Evolutionary conservation across 2,113 vertebrate genomes (phyloP).

Genomic region (Corapipo altera): DNA sequence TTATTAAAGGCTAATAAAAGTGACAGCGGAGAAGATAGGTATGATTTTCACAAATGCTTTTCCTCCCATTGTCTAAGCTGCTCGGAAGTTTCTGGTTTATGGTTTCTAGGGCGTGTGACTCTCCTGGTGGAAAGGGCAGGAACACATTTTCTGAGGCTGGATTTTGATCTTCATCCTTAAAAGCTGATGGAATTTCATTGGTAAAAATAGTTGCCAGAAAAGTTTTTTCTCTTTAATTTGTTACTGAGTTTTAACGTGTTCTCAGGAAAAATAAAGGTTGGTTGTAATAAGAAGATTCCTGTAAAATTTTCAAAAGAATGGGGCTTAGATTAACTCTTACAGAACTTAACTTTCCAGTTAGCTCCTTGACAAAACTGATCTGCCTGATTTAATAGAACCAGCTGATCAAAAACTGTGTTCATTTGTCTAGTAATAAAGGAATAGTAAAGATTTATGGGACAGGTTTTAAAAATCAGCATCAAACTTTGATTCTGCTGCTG

Average conservation of each 20-base stretch:
- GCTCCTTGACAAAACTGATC: background rate
- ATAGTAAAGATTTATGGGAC: background rate
- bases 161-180: background rate
- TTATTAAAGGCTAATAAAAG: background rate
- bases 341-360: background rate
- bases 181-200: background rate
- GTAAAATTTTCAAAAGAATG: background rate
- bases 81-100: background rate
- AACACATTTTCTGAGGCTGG: background rate
- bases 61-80: background rate
- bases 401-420: background rate
- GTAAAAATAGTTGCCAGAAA: background rate
- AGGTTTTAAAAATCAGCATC: background rate
- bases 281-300: background rate
- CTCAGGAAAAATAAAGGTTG: background rate
- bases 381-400: background rate
- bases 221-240: background rate
- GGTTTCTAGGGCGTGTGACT: background rate
- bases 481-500: background rate
- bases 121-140: background rate
- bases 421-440: background rate
- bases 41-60: background rate
- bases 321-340: background rate
- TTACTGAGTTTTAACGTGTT: background rate
- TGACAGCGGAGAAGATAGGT: background rate